Conservation (phyloP, 1,140 invertebrate genomes). For the Patella vulgata region DNA sequence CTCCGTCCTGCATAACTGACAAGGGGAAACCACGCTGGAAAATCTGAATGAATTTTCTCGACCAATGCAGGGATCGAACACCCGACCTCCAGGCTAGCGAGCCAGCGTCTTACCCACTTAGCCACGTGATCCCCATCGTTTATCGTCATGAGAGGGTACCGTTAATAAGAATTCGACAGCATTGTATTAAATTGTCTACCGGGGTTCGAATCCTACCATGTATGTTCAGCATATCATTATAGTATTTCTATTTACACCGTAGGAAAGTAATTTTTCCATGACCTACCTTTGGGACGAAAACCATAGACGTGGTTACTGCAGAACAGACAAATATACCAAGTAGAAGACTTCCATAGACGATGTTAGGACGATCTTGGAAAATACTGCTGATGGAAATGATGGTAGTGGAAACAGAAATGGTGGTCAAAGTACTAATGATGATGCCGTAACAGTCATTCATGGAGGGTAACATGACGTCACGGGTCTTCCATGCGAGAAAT, state of each 20-base stretch:
- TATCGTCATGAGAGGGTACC: no score
- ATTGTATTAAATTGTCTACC: not conserved
- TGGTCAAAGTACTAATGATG: constrained; percentile 43
- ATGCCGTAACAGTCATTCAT: constrained; percentile 53
- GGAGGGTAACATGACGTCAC: constrained; percentile 47
- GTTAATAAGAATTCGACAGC: not conserved
- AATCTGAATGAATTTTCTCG: no score
- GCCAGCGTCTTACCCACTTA: no score
- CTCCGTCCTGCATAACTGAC: no score
- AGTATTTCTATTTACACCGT: no score
- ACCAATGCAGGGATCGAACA: no score
- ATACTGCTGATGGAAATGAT: constrained; percentile 36
- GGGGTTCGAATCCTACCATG: not conserved
- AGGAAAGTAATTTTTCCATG: no score
- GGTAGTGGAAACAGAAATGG: constrained; percentile 33
- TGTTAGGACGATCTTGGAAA: constrained; percentile 44
- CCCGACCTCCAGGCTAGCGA: no score
- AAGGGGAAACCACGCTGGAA: no score
- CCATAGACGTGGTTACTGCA: constrained; percentile 81
- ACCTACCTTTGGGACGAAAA: constrained; percentile 83
- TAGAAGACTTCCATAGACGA: constrained; percentile 40
- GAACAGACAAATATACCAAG: constrained; percentile 71
- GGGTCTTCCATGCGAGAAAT: constrained; percentile 49
- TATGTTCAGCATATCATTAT: no score
- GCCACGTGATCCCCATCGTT: no score